Evolutionary conservation across 2,113 vertebrate genomes (phyloP).

Genomic region (Ictalurus punctatus): DNA sequence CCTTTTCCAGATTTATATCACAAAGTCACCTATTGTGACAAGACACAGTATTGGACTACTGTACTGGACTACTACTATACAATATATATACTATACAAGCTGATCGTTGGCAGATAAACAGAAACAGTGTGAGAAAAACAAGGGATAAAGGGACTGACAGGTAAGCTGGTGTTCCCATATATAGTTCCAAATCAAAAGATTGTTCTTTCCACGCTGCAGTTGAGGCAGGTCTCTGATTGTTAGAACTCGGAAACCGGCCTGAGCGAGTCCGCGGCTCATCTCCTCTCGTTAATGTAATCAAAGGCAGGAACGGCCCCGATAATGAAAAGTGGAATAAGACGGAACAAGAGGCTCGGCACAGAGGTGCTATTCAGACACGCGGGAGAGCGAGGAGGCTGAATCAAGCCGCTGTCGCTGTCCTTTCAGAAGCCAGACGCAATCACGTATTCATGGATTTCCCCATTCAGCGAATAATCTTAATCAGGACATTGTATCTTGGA

Average conservation of each 20-base stretch:
- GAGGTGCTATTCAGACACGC: constrained; percentile 42
- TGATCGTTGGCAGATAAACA: background rate
- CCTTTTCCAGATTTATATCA: background rate
- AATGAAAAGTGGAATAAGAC: constrained; percentile 50
- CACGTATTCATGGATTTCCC: constrained; percentile 50
- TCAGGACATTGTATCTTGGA: constrained; percentile 54
- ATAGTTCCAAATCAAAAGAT: constrained; percentile 15
- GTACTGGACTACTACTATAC: background rate
- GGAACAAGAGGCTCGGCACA: constrained; percentile 42
- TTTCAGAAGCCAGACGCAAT: constrained; percentile 48
- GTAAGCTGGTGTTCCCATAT: background rate
- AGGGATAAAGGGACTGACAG: background rate
- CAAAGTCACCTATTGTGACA: background rate
- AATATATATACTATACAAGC: background rate
- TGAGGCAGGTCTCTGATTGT: constrained; percentile 30
- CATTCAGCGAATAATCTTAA: constrained; percentile 57
- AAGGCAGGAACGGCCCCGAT: constrained; percentile 25
- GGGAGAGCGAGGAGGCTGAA: constrained; percentile 20
- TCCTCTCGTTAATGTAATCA: constrained; percentile 52
- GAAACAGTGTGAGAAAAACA: background rate
- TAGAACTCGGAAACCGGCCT: constrained; percentile 28
- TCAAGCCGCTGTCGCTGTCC: constrained; percentile 25
- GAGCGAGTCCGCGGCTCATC: constrained; percentile 33
- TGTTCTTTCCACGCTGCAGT: background rate
- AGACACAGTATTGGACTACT: background rate